phyloP scores from a whole-genome alignment of 2,797 vertebrate genomes.

The Aplochiton taeniatus region DNA sequence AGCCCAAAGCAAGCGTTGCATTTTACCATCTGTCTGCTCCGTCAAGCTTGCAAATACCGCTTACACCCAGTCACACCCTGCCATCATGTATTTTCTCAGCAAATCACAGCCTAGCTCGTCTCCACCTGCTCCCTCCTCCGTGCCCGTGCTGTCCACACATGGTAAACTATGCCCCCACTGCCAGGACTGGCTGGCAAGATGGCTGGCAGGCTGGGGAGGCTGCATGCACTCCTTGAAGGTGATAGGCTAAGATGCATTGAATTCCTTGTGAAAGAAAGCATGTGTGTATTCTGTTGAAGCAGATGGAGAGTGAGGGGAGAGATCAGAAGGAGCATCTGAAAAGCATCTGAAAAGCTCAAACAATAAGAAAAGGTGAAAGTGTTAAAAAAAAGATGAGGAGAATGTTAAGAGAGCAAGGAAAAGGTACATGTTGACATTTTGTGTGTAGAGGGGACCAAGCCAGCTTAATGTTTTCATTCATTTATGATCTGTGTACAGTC shows the following conservation, averaged over 20 bases:
- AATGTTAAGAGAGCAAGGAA: too few relatives aligned
- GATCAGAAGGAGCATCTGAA: too few relatives aligned
- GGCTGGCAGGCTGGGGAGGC: background rate
- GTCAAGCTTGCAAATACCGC: slow-evolving; percentile 57
- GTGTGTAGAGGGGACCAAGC: too few relatives aligned
- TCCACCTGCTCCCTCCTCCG: slow-evolving; percentile 33
- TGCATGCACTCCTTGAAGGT: slow-evolving; percentile 21
- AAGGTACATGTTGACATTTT: too few relatives aligned
- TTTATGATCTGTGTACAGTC: too few relatives aligned
- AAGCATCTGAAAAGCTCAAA: background rate
- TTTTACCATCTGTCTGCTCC: slow-evolving; percentile 77
- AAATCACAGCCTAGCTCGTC: slow-evolving; percentile 35
- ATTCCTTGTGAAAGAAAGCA: slow-evolving; percentile 13
- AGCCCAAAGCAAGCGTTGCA: slow-evolving; percentile 59
- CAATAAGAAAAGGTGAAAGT: background rate
- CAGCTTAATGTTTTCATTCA: too few relatives aligned
- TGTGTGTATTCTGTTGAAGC: background rate
- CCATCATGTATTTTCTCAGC: slow-evolving; percentile 23
- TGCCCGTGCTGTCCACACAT: slow-evolving; percentile 36
- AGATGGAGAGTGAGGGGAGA: background rate
- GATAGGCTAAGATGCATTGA: slow-evolving; percentile 12
- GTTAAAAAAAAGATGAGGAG: too few relatives aligned
- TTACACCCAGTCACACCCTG: slow-evolving; percentile 42
- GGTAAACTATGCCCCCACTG: slow-evolving; percentile 39
- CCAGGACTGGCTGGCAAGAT: background rate